These are phyloP conservation scores for human DNA, from an alignment of 2,113 vertebrate species.

Conservation along the genomic window DNA sequence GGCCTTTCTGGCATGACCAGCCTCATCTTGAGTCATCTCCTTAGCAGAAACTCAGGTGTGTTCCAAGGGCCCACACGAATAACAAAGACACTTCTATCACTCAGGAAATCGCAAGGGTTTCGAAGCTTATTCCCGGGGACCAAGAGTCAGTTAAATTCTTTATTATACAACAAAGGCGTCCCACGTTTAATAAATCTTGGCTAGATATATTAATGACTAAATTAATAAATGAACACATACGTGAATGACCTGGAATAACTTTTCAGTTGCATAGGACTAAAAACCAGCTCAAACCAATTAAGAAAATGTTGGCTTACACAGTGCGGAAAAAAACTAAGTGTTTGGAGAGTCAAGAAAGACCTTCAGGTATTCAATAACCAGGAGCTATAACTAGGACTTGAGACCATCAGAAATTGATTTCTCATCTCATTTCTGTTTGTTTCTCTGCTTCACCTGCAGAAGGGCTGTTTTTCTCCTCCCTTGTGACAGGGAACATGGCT, in stretches of 20 bases:
- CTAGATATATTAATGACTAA: slow-evolving; percentile 1
- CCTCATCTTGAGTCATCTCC: background rate
- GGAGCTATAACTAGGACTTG: background rate
- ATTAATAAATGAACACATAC: slow-evolving; percentile 34
- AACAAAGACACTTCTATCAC: background rate
- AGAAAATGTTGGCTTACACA: background rate
- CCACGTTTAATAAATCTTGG: background rate
- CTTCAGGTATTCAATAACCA: background rate
- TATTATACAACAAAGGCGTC: background rate
- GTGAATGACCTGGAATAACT: background rate
- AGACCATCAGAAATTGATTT: background rate
- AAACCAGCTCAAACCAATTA: slow-evolving; percentile 15
- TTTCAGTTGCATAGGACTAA: background rate
- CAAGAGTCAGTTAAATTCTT: background rate
- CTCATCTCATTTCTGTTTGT: background rate
- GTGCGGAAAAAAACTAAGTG: background rate
- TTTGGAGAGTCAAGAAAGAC: background rate
- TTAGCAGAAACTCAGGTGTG: background rate
- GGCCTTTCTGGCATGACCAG: background rate
- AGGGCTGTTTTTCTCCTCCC: background rate
- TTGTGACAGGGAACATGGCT: background rate
- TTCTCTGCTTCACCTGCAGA: background rate
- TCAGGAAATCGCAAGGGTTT: background rate
- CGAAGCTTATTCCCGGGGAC: background rate
- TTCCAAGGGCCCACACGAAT: background rate